Conservation (phyloP, 2,888 invertebrate genomes). For the Deroplatys truncata region DNA sequence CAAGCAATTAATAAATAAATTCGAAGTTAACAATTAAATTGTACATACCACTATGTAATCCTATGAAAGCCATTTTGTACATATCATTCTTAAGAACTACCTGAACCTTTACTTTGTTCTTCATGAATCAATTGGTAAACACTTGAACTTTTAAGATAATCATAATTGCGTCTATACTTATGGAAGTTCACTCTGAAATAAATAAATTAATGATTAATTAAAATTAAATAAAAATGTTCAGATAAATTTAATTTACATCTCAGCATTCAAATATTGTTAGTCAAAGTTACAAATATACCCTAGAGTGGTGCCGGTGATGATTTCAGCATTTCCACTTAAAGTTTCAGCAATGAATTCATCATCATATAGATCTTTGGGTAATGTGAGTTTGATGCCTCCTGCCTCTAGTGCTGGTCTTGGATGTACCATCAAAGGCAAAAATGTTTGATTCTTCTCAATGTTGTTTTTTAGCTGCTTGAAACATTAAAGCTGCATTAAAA, state of each 20-base stretch:
- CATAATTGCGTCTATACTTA: constrained; percentile 2
- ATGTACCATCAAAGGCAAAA: constrained; percentile 55
- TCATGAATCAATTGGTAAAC: constrained; percentile 17
- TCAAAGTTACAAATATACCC: constrained; percentile 58
- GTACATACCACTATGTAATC: neutral
- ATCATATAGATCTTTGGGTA: constrained; percentile 82
- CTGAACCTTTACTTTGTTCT: neutral
- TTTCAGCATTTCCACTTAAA: constrained; percentile 78
- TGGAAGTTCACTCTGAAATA: constrained; percentile 13
- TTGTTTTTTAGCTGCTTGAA: constrained; percentile 19
- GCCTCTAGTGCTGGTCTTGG: constrained; percentile 72
- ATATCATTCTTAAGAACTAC: neutral
- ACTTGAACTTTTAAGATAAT: constrained; percentile 3
- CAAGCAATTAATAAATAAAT: no score
- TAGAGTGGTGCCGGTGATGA: constrained; percentile 76
- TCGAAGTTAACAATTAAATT: neutral
- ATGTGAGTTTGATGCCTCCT: constrained; percentile 63
- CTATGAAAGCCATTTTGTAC: neutral
- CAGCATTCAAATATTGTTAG: constrained; percentile 39
- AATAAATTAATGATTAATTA: neutral
- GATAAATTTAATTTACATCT: neutral
- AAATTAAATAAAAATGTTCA: no score
- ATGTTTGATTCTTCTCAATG: constrained; percentile 22
- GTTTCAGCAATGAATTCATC: constrained; percentile 86
- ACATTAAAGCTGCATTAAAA: neutral